These are phyloP conservation scores for Hermetia illucens DNA, from an alignment of 1,140 invertebrate genomes.

Conservation along the genomic window DNA sequence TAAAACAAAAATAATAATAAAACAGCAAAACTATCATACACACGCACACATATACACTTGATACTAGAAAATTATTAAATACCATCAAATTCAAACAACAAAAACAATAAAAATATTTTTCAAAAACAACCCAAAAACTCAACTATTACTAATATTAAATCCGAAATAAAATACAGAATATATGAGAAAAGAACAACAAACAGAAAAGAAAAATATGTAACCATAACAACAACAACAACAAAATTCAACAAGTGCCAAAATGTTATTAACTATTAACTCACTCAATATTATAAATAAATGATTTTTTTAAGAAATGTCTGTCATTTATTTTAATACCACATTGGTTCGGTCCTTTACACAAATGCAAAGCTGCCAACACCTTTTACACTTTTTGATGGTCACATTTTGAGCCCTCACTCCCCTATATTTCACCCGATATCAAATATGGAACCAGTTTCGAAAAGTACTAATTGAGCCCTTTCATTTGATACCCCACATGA, in stretches of 20 bases:
- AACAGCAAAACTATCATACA: background rate
- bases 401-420: too few species aligned
- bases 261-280: slow-evolving; percentile 1
- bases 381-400: too few species aligned
- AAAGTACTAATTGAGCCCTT: too few species aligned
- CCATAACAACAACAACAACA: background rate
- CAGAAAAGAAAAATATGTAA: background rate
- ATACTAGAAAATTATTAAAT: background rate
- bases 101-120: background rate
- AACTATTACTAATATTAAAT: background rate
- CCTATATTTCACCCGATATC: too few species aligned
- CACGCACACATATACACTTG: background rate
- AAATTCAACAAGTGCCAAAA: slow-evolving; percentile 1
- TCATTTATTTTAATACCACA: too few species aligned
- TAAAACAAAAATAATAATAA: background rate
- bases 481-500: too few species aligned
- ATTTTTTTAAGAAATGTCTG: too few species aligned
- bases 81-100: background rate
- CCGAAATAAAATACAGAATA: background rate
- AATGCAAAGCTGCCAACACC: too few species aligned
- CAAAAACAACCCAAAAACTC: background rate
- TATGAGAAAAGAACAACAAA: background rate
- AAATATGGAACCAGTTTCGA: too few species aligned
- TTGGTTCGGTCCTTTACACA: too few species aligned
- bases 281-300: too few species aligned